Evolutionary conservation across 37 sponge, comb jelly and placozoan species (phyloP).

Genomic region (Agelas oroides): DNA sequence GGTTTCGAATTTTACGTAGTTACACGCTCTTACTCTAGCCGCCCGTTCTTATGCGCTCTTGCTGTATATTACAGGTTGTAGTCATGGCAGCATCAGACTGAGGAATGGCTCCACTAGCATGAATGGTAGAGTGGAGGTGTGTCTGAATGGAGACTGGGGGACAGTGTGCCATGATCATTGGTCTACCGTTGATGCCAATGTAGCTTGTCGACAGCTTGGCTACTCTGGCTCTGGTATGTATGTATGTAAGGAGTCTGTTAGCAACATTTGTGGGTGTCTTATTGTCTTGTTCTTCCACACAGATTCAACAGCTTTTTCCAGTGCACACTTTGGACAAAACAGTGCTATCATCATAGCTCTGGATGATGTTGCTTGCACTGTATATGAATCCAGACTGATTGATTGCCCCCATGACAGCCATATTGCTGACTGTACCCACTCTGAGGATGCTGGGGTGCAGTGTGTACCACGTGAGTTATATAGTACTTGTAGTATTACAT

Average conservation of each 20-base stretch:
- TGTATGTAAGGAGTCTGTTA: no score
- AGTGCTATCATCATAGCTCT: background rate
- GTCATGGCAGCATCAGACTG: conserved; percentile 28
- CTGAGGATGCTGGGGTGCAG: no score
- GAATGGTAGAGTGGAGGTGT: conserved; percentile 46
- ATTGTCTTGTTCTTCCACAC: no score
- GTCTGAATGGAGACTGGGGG: conserved; percentile 12
- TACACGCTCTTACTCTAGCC: no score
- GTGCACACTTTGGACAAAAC: background rate
- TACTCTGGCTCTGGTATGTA: background rate
- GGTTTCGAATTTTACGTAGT: no score
- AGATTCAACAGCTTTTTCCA: no score
- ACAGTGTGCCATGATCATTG: conserved; percentile 30
- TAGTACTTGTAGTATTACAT: no score
- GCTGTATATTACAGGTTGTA: no score
- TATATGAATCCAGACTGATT: background rate
- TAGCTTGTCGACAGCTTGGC: background rate
- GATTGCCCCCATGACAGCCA: background rate
- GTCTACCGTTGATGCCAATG: conserved; percentile 21
- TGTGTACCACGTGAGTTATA: background rate
- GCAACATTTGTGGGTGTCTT: no score
- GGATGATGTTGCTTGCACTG: background rate
- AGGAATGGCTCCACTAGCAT: background rate
- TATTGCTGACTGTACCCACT: no score
- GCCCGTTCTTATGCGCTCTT: no score